Base-by-base conservation (phyloP, 2,797 vertebrate species). In the Taeniopygia guttata region DNA sequence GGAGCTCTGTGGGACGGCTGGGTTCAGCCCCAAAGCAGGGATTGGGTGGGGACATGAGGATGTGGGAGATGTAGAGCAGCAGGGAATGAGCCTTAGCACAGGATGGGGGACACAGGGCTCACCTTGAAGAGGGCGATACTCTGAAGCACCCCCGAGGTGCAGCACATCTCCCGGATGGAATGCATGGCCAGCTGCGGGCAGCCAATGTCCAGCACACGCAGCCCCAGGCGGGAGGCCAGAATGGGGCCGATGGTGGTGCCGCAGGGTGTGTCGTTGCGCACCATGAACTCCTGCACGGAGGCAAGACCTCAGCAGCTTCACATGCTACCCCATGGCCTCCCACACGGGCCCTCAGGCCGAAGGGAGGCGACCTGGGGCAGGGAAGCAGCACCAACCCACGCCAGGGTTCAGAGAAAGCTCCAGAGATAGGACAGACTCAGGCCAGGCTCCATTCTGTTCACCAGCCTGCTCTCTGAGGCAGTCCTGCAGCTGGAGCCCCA, bases 81-180 rank as follows among this genome's bases (percentile, higher is more conserved):
- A 26, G 4, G 5, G 14, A 79, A 15, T 3, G 5, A 18, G n/a
- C n/a, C 30, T 26, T 4, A 7, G 34, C 3, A 3, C 19, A 60
- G 34, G 22, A 49, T 6, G 3, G 8, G 12, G 32, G 13, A 17
- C 17, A 27, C 1, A 0, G 10, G 70, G 49, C 91, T 93, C 96
- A 99, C 99, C 99, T 99, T 99, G 96, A 99, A 99, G 63, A 99
- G 99, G 21, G 97, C 96, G 97, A 98, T 98, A 97, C 98, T 98
- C 98, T 99, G 99, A 69, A 99, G 97, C 34, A 99, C 98, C 2
- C 99, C 98, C 0, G 99, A 98, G 78, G 99, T 99, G 95, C 99
- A 99, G 97, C 99, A 99, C 97, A 99, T 99, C 98, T 99, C 99
- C 40, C 99, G 97, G 97, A 99, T 99, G 78, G 99, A 99, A 97